Evolutionary conservation across 2,888 invertebrate genomes (phyloP), one percentile per base, ranked within the genome.

Genomic region (Chirona hameri): DNA sequence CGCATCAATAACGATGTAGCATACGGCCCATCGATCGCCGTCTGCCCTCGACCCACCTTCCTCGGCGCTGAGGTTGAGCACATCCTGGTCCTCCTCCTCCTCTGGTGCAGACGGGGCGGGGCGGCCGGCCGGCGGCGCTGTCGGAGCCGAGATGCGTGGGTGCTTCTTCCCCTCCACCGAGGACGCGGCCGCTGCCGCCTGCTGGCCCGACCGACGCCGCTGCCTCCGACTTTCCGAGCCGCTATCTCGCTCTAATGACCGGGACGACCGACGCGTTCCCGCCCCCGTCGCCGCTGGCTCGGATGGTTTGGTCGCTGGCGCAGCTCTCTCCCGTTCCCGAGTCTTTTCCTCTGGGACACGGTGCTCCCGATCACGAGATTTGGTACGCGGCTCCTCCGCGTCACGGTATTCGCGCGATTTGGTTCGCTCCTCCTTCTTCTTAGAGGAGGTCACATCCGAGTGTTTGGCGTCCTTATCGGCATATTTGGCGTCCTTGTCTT

Each of bases 11-110:
- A n/a, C n/a, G n/a, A n/a, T n/a, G n/a, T n/a, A n/a, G n/a, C n/a
- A n/a, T n/a, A n/a, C n/a, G n/a, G n/a, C n/a, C n/a, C n/a, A n/a
- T 39, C 7, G 39, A 5, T 7, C 39, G 39, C 39, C 39, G 7
- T 7, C 39, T 39, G 39, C 7, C 7, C 39, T 39, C 39, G 39
- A 60, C 39, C 39, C 46, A 76, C 76, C 76, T 46, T 76, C 76
- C 76, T 76, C 76, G 21, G 76, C 76, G 24, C 76, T 76, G 24
- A 76, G 76, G 24, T 46, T 76, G 24, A 76, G 76, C 46, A 76
- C 76, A 31, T 76, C 76, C 46, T 76, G 24, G 12, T 76, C 76
- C 18, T 76, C 46, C 18, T 76, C 76, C 0, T 76, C 76, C 14
- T 76, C 76, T 5, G 24, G 15, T 24, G 60, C n/a, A n/a, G n/a